Evolutionary conservation across 2,113 vertebrate genomes (phyloP), one percentile per base, ranked within the genome.

Genomic region (Oriolus oriolus): DNA sequence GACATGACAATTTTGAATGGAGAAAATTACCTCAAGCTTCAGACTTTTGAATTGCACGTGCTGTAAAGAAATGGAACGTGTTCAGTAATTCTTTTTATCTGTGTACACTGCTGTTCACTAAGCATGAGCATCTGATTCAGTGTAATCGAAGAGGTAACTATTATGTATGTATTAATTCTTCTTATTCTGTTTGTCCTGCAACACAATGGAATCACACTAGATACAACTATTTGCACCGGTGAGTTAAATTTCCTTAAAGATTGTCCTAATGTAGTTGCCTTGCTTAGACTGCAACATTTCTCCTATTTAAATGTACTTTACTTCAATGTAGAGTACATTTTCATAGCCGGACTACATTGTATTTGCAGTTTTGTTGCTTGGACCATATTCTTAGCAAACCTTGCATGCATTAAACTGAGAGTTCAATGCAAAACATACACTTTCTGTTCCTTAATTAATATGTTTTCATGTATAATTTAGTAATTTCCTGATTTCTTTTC

Each of bases 211-310:
- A 98, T 98, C 98, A 97, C 99, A 99, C 98, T 99, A 99, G 99
- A 99, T 99, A 99, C 99, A 99, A 98, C 99, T 99, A 97, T 99
- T 99, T 99, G 99, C 99, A 98, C 99, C 99, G 99, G 99, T 99
- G 99, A 99, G 99, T 99, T 98, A 97, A 95, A 96, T 97, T 98
- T 98, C 97, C 95, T 98, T 97, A 96, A 98, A 98, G 97, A 98
- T 98, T 98, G 98, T 97, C 96, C 96, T 98, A 97, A 97, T 90
- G 82, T 98, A 94, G 96, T 97, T 95, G 96, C 92, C 91, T 96
- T 96, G 95, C 94, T 97, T 93, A 95, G 91, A 95, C 61, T 94
- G 85, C 94, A 96, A 92, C 53, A 31, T 80, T 65, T 91, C 54
- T 96, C 26, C 87, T 96, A 94, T 77, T 95, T 74, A 93, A 97